phyloP scores from a whole-genome alignment of 2,797 vertebrate species.

The Enteromius argenteus region DNA sequence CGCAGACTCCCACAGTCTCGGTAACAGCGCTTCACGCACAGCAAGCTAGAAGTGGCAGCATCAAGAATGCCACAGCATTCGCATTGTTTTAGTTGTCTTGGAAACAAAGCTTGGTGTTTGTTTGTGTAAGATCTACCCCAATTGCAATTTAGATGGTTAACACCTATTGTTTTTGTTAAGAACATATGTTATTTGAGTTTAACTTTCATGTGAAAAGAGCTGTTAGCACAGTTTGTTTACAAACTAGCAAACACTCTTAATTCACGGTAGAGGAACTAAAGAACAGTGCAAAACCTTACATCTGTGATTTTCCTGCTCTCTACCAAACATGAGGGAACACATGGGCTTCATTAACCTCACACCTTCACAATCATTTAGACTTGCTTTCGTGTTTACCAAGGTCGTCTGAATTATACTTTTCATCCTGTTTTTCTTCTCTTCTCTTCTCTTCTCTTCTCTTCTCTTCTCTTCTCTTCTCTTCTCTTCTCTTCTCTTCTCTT shows the following conservation, averaged over 20 bases:
- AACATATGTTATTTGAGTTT: constrained; percentile 85
- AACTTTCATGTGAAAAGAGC: constrained; percentile 80
- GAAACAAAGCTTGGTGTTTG: constrained; percentile 87
- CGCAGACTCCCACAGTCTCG: constrained; percentile 73
- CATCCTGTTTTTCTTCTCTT: neutral
- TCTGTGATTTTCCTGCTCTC: constrained; percentile 71
- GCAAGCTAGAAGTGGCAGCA: constrained; percentile 72
- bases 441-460: no score
- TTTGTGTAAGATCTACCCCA: constrained; percentile 81
- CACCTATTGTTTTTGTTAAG: constrained; percentile 83
- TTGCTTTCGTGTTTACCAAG: constrained; percentile 29
- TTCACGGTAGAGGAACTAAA: constrained; percentile 79
- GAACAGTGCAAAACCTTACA: constrained; percentile 80
- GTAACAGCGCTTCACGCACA: constrained; percentile 79
- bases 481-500: no score
- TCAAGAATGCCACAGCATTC: constrained; percentile 78
- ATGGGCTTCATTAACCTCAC: constrained; percentile 61
- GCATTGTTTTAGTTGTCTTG: constrained; percentile 85
- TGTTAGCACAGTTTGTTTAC: constrained; percentile 81
- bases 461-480: no score
- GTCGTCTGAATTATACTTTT: constrained; percentile 22
- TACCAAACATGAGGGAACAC: constrained; percentile 52
- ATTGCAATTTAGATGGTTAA: constrained; percentile 83
- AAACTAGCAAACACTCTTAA: constrained; percentile 82
- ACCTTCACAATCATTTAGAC: constrained; percentile 59